Conservation (phyloP, 2,888 invertebrate species). For the Stenolophus ochropezus region DNA sequence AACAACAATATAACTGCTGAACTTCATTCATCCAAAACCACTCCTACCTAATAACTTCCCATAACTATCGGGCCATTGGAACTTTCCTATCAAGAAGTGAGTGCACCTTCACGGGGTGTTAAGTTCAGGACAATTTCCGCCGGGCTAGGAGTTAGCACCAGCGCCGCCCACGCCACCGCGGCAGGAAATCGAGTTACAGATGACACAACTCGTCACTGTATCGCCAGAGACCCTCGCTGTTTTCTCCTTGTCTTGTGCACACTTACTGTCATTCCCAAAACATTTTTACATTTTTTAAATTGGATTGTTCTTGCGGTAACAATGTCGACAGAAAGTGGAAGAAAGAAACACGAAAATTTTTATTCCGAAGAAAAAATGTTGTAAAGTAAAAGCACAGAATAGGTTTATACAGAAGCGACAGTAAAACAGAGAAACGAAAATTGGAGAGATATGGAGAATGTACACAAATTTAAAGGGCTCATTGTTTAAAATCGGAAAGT, state of each 20-base stretch:
- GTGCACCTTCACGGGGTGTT: conserved; percentile 7
- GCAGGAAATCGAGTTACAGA: conserved; percentile 11
- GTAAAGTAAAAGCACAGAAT: too few species aligned
- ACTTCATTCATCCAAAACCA: too few species aligned
- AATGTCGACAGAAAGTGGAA: neutral
- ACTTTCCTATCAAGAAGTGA: too few species aligned
- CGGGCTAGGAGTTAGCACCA: conserved; percentile 9
- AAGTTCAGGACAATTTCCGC: conserved; percentile 41
- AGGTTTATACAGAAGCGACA: too few species aligned
- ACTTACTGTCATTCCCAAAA: neutral
- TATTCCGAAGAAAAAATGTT: neutral
- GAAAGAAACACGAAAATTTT: too few species aligned
- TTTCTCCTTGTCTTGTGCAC: neutral
- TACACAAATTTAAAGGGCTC: too few species aligned
- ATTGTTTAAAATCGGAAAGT: too few species aligned
- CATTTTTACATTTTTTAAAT: neutral
- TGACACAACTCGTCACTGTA: conserved; percentile 30
- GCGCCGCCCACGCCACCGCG: neutral
- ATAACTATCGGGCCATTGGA: too few species aligned
- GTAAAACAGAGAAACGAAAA: too few species aligned
- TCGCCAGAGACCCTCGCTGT: neutral
- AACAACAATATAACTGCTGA: too few species aligned
- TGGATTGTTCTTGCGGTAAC: neutral
- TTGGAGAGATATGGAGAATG: too few species aligned
- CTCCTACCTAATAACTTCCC: too few species aligned